Base-by-base conservation (phyloP, 2,888 invertebrate species). In the Nemapogon koenigi region DNA sequence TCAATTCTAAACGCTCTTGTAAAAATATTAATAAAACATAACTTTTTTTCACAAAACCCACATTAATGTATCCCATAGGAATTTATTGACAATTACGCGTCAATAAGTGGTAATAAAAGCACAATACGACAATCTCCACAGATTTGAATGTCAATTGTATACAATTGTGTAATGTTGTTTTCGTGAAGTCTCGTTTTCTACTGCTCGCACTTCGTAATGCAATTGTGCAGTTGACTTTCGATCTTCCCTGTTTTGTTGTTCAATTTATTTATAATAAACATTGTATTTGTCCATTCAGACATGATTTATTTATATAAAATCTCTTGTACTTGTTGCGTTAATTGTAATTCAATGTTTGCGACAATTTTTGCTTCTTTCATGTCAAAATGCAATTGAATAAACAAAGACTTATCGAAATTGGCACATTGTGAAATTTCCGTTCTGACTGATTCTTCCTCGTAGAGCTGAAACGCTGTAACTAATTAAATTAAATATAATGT, bases 11-110 rank as follows among this genome's bases (percentile, higher is more conserved):
- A 76, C 71, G 75, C 58, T 78, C 76, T 75, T 75, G 75, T 78
- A 78, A 78, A 75, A 78, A 78, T 78, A 78, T 78, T 78, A 78
- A 78, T 78, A 78, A 78, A 78, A 78, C 70, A 75, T 73, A 75
- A 76, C 73, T 75, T 78, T 76, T 78, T 73, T 51, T 69, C 73
- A 76, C 68, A 72, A 78, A 76, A 76, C 78, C 78, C 78, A 78
- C 76, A 78, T 78, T 76, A 73, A 75, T 68, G 61, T 62, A 68
- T 75, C 78, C 76, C 73, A 69, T 73, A 72, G 72, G 60, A 75
- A 76, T 78, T 76, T 78, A 78, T 78, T 75, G 76, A 72, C 76
- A 78, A 78, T 78, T 78, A 78, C 70, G 68, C 62, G 61, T 72
- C 76, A 78, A 78, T 78, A 72, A 76, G 66, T 60, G 69, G 70